These are phyloP conservation scores for Amphipyra tragopoginis DNA, from an alignment of 2,888 invertebrate species.

Conservation along the genomic window DNA sequence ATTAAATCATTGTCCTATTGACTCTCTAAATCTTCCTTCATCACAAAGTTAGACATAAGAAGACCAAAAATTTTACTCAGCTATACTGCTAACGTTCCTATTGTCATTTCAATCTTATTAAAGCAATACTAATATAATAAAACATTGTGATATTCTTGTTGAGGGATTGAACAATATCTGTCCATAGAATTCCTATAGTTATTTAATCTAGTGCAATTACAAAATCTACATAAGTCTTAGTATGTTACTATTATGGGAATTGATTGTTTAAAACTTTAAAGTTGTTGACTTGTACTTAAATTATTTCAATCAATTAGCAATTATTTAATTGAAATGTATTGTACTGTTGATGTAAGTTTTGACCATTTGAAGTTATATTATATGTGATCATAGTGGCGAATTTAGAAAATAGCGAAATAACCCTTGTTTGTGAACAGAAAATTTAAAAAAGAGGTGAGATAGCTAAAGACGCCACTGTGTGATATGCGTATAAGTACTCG, in stretches of 20 bases:
- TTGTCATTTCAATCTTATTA: conserved; percentile 43
- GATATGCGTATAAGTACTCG: background rate
- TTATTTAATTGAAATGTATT: conserved; percentile 16
- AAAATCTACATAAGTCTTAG: conserved; percentile 24
- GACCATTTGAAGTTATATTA: background rate
- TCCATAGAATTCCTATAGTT: conserved; percentile 47
- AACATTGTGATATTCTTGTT: conserved; percentile 57
- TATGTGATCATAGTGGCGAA: too few species aligned
- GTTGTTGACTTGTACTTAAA: conserved; percentile 46
- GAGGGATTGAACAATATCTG: conserved; percentile 53
- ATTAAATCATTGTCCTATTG: too few species aligned
- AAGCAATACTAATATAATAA: conserved; percentile 51
- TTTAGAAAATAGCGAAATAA: too few species aligned
- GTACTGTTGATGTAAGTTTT: conserved; percentile 1
- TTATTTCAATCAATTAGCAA: conserved; percentile 21
- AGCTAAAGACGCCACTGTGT: background rate
- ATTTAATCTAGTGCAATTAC: conserved; percentile 49
- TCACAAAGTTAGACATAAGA: conserved; percentile 28
- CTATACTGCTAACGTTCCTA: conserved; percentile 44
- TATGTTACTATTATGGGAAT: conserved; percentile 19
- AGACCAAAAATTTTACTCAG: conserved; percentile 43
- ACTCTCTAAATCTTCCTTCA: conserved; percentile 18
- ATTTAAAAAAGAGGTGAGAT: background rate
- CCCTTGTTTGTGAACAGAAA: background rate
- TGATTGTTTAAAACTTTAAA: conserved; percentile 31